These are phyloP conservation scores for Phyllotreta striolata DNA, from an alignment of 2,888 invertebrate species.

Conservation along the genomic window DNA sequence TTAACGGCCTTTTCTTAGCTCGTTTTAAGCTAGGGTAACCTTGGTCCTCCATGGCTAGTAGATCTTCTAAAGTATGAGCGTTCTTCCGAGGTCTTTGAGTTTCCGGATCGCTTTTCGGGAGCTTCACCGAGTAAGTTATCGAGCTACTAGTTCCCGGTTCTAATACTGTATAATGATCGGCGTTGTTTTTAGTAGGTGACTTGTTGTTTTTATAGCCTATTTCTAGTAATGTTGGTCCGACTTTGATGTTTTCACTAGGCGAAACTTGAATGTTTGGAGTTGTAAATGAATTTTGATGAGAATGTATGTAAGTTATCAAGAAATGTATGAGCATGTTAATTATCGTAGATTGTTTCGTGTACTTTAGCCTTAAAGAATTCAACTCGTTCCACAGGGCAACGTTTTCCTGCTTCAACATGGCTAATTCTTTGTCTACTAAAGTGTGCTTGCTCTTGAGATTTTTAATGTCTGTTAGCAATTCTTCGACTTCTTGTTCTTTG, in stretches of 20 bases:
- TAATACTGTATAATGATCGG: constrained; percentile 37
- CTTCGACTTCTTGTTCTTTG: constrained; percentile 36
- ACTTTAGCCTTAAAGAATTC: constrained; percentile 46
- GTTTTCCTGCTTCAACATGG: constrained; percentile 47
- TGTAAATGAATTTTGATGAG: constrained; percentile 41
- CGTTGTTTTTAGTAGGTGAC: constrained; percentile 27
- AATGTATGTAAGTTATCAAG: constrained; percentile 49
- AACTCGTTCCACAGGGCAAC: constrained; percentile 49
- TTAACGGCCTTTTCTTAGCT: constrained; percentile 22
- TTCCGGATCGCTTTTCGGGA: constrained; percentile 22
- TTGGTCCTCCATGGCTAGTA: constrained; percentile 20
- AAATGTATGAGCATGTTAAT: constrained; percentile 52
- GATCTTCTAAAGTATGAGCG: constrained; percentile 20
- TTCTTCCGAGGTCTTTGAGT: constrained; percentile 18
- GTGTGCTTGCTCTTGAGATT: constrained; percentile 45
- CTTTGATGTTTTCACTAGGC: constrained; percentile 38
- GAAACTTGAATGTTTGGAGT: constrained; percentile 42
- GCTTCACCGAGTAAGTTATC: constrained; percentile 31
- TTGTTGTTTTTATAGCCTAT: constrained; percentile 40
- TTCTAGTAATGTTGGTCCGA: constrained; percentile 45
- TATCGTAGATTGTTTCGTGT: constrained; percentile 48
- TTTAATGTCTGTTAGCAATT: constrained; percentile 42
- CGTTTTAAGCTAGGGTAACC: constrained; percentile 8
- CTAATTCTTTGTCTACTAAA: constrained; percentile 44
- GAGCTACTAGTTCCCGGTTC: constrained; percentile 39